Evolutionary conservation across 2,888 invertebrate species (phyloP).

Genomic region (Cataglyphis cursor): DNA sequence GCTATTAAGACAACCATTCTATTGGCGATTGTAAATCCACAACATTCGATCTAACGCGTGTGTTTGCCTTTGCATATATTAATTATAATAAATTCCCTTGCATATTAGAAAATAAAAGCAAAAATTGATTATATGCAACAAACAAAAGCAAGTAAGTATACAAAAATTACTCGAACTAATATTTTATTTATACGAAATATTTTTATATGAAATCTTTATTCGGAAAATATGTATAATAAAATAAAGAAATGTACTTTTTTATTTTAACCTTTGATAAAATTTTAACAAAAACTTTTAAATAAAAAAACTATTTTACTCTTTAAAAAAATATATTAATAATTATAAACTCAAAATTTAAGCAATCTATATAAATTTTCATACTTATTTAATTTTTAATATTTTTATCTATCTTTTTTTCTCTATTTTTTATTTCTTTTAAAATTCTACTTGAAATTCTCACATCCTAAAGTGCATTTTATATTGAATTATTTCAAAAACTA

Average conservation of each 20-base stretch:
- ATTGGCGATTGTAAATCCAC: not conserved
- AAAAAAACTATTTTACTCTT: not conserved
- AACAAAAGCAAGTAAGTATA: not conserved
- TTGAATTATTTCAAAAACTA: not conserved
- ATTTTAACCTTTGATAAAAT: conserved; percentile 2
- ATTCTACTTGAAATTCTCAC: conserved; percentile 1
- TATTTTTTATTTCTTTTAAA: not conserved
- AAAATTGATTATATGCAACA: not conserved
- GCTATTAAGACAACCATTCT: conserved; percentile 5
- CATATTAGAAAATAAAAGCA: not conserved
- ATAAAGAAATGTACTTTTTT: not conserved
- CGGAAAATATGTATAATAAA: not conserved
- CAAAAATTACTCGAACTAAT: too few species aligned
- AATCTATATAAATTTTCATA: not conserved
- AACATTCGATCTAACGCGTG: not conserved
- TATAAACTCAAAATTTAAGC: not conserved
- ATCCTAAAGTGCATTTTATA: conserved; percentile 9
- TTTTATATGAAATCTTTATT: conserved; percentile 16
- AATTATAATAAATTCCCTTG: not conserved
- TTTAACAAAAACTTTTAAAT: not conserved
- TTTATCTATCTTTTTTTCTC: not conserved
- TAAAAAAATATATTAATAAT: not conserved
- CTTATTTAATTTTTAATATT: not conserved
- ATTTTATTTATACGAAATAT: not conserved
- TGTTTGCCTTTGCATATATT: not conserved